phyloP scores from a whole-genome alignment of 2,888 invertebrate genomes.

The Eurois occulta region DNA sequence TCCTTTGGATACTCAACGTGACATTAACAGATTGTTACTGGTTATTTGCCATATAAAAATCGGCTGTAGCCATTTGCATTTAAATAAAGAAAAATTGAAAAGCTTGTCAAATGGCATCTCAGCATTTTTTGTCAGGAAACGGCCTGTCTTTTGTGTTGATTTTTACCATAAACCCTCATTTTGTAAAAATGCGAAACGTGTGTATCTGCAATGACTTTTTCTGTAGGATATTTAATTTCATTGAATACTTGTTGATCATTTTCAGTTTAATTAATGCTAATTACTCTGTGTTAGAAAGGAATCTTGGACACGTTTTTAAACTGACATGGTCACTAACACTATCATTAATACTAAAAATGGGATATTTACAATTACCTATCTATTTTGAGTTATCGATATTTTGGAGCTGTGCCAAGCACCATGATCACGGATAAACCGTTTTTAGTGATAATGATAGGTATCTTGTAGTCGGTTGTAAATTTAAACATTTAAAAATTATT shows the following conservation, averaged over 20 bases:
- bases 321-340: no score
- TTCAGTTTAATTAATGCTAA: neutral
- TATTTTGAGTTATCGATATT: no score
- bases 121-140: neutral
- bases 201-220: neutral
- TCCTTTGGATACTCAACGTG: neutral
- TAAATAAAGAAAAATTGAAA: slow-evolving; percentile 4
- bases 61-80: neutral
- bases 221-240: neutral
- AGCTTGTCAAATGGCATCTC: slow-evolving; percentile 1
- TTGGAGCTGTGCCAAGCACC: no score
- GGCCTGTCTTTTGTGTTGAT: neutral
- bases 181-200: neutral
- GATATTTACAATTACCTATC: no score
- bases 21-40: neutral
- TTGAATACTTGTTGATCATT: neutral
- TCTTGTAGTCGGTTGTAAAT: neutral
- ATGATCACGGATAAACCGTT: no score
- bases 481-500: neutral
- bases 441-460: no score
- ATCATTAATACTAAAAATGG: no score
- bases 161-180: neutral
- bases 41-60: neutral
- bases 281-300: neutral
- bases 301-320: no score